Evolutionary conservation across 53 echinoderm and acorn worm genomes (phyloP).

Genomic region (Zoroaster sp.): DNA sequence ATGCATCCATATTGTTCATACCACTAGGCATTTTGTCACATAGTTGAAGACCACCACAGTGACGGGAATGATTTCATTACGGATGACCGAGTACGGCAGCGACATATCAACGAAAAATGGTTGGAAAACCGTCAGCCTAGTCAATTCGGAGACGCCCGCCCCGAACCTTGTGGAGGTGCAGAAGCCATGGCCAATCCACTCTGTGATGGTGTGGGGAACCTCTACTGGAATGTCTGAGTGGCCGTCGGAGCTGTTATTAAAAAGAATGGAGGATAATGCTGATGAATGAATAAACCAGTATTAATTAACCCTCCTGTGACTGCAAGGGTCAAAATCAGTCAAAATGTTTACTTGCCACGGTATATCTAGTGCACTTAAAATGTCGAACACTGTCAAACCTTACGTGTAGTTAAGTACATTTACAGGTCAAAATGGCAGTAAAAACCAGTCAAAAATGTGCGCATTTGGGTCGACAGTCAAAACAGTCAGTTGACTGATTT

Average conservation of each 20-base stretch:
- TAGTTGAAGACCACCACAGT: conserved; percentile 78
- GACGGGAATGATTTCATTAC: conserved; percentile 69
- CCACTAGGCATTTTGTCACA: conserved; percentile 67
- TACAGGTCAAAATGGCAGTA: no score
- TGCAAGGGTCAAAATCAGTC: no score
- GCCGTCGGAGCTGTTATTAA: background rate
- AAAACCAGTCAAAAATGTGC: no score
- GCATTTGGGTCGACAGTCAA: no score
- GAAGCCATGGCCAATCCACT: conserved; percentile 76
- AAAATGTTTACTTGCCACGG: no score
- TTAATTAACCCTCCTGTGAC: no score
- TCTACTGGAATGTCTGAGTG: conserved; percentile 10
- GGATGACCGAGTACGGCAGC: conserved; percentile 88
- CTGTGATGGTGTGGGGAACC: conserved; percentile 76
- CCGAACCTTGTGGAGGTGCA: conserved; percentile 62
- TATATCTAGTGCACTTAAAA: no score
- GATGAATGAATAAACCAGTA: no score
- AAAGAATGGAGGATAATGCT: no score
- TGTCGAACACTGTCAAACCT: no score
- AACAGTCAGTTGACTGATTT: no score
- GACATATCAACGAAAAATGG: conserved; percentile 75
- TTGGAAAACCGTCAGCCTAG: conserved; percentile 66
- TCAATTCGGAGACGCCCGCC: conserved; percentile 75
- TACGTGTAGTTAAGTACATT: no score
- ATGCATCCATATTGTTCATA: conserved; percentile 8